Percentiles rank a stretch among this genome's conserved stretches.
These are phyloP conservation scores for Cryptomyrus ogoouensis DNA, from an alignment of 2,113 vertebrate genomes.

Conservation along the genomic window DNA sequence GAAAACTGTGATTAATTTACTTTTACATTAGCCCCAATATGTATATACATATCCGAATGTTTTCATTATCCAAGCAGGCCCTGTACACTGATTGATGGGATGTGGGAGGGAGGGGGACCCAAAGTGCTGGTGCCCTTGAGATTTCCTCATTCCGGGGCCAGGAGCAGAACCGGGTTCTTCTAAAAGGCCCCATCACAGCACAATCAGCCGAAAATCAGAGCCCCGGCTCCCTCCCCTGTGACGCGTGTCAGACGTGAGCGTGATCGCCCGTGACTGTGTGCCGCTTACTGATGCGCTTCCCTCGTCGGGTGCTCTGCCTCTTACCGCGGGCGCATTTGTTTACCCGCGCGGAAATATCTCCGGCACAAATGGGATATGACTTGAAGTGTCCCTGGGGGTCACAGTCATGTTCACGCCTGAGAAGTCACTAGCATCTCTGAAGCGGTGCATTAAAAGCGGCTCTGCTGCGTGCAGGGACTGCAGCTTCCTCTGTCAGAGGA, in stretches of 20 bases:
- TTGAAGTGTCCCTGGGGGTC: conserved; percentile 19
- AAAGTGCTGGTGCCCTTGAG: neutral
- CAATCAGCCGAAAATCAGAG: neutral
- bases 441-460: neutral
- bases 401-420: conserved; percentile 12
- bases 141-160: neutral
- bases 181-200: neutral
- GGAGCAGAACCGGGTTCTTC: neutral
- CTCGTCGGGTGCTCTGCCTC: neutral
- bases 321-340: conserved; percentile 14
- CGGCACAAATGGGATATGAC: conserved; percentile 18
- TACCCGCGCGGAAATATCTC: conserved; percentile 16
- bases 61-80: neutral
- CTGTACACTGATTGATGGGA: neutral
- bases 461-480: neutral
- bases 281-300: neutral
- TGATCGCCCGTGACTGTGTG: neutral
- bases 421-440: conserved; percentile 2
- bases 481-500: neutral
- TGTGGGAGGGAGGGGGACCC: neutral
- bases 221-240: neutral
- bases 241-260: neutral
- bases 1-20: neutral
- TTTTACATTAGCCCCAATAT: neutral
- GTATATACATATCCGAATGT: neutral